Evolutionary conservation across 2,888 invertebrate genomes (phyloP).

Genomic region (Tachystola acroxantha): DNA sequence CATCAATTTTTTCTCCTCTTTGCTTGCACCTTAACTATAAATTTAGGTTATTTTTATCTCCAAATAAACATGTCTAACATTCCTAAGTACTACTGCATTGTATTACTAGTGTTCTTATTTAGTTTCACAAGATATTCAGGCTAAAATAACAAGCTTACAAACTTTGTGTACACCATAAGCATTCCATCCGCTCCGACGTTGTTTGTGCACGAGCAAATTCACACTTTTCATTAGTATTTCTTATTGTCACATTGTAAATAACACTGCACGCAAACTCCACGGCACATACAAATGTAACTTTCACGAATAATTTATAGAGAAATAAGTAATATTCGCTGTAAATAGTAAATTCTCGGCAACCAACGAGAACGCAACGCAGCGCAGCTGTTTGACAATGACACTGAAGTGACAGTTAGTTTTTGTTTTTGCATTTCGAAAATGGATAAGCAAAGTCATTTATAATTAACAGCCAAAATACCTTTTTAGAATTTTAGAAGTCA

Average conservation of each 20-base stretch:
- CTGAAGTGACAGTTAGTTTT: not conserved
- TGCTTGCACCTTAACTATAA: not conserved
- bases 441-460: no score
- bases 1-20: not conserved
- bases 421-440: no score
- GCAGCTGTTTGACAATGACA: constrained; percentile 5
- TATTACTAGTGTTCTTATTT: no score
- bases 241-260: constrained; percentile 22
- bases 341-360: not conserved
- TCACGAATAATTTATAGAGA: constrained; percentile 19
- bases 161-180: constrained; percentile 47
- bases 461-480: no score
- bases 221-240: constrained; percentile 26
- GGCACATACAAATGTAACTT: constrained; percentile 10
- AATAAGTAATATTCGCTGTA: constrained; percentile 13
- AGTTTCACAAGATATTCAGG: no score
- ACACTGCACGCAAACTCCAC: constrained; percentile 6
- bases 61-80: no score
- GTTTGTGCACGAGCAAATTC: constrained; percentile 24
- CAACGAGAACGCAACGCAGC: not conserved
- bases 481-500: no score
- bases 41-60: no score
- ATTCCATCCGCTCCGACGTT: constrained; percentile 52
- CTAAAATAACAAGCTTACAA: constrained; percentile 25
- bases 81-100: no score